Evolutionary conservation across 2,113 vertebrate genomes (phyloP).

Genomic region (Macaca mulatta): DNA sequence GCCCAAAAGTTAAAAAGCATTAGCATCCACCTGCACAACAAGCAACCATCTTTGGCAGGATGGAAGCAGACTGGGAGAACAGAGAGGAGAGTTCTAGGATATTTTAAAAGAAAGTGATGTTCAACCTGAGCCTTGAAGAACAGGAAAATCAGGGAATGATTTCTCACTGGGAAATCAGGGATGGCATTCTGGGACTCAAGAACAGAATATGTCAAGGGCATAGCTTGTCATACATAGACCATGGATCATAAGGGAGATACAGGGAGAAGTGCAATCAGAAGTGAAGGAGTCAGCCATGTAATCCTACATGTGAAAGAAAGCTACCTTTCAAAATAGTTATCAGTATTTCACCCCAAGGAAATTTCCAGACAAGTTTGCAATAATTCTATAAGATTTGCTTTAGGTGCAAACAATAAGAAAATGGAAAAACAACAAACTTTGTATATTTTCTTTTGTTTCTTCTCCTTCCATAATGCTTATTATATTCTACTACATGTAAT

Average conservation of each 20-base stretch:
- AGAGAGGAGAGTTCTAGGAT: background rate
- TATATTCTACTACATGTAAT: background rate
- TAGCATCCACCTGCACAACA: background rate
- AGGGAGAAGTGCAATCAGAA: background rate
- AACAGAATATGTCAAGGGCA: background rate
- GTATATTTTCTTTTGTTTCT: background rate
- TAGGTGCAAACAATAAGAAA: background rate
- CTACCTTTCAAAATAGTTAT: background rate
- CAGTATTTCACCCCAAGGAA: background rate
- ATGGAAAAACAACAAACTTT: too few species aligned
- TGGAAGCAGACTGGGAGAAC: background rate
- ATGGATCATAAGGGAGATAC: fast-evolving
- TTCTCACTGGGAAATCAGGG: background rate
- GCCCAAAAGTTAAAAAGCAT: background rate
- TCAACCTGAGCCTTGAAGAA: background rate
- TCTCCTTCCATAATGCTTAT: background rate
- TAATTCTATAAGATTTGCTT: background rate
- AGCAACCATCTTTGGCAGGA: fast-evolving
- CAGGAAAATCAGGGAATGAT: background rate
- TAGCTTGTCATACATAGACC: too few species aligned
- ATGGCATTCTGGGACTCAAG: background rate
- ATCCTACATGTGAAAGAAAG: background rate
- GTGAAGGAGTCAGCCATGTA: background rate
- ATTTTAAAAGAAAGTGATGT: background rate
- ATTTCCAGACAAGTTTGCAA: background rate